These are phyloP conservation scores for Ellobius talpinus DNA, from an alignment of 2,113 vertebrate species.

Conservation along the genomic window DNA sequence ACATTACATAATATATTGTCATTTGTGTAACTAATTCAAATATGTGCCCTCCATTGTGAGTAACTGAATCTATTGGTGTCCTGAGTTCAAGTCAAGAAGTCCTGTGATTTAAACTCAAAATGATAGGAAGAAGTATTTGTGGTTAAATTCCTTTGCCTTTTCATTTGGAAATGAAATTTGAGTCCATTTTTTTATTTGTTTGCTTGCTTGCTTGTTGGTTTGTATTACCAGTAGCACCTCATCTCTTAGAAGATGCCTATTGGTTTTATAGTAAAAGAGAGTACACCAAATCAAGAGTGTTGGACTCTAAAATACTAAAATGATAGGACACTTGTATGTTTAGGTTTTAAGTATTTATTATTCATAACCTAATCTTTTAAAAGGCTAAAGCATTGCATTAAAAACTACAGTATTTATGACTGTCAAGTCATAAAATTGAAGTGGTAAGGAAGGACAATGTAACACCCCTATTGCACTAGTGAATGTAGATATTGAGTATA, in stretches of 20 bases:
- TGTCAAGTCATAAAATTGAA: conserved; percentile 42
- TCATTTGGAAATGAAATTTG: conserved; percentile 45
- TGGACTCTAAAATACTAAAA: conserved; percentile 12
- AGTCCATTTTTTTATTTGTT: background rate
- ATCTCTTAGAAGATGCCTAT: background rate
- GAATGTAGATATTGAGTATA: conserved; percentile 23
- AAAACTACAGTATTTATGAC: conserved; percentile 7
- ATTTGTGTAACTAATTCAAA: conserved; percentile 11
- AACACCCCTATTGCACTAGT: background rate
- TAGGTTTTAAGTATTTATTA: conserved; percentile 58
- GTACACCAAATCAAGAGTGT: background rate
- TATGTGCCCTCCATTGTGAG: background rate
- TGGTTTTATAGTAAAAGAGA: conserved; percentile 20
- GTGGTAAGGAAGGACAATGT: background rate
- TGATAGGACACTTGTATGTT: background rate
- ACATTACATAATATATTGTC: background rate
- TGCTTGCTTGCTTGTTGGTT: background rate
- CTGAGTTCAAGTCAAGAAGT: conserved; percentile 37
- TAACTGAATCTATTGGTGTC: background rate
- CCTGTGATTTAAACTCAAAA: background rate
- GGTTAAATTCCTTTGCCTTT: conserved; percentile 55
- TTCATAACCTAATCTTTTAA: conserved; percentile 20
- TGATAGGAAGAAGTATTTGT: background rate
- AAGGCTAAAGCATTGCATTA: conserved; percentile 32
- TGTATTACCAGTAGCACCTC: background rate